Conservation (phyloP, 2,797 vertebrate genomes). For the Kryptopterus vitreolus region DNA sequence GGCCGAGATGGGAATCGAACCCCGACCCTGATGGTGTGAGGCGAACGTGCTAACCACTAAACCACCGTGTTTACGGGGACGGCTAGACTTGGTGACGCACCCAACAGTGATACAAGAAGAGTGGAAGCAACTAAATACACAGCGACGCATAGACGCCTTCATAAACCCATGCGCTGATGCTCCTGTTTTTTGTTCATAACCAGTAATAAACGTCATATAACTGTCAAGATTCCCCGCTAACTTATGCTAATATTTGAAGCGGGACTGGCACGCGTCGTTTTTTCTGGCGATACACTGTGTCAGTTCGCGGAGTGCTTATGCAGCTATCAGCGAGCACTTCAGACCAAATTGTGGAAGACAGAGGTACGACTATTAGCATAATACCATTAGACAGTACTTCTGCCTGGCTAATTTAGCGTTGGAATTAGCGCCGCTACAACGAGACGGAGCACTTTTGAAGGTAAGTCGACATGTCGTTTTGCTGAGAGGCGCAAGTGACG, state of each 20-base stretch:
- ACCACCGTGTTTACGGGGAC: too few species aligned
- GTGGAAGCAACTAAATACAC: conserved; percentile 13
- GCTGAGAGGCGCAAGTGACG: conserved; percentile 36
- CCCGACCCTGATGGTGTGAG: too few species aligned
- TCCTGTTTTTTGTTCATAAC: conserved; percentile 26
- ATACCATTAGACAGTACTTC: conserved; percentile 55
- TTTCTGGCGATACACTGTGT: conserved; percentile 32
- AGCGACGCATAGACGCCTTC: conserved; percentile 13
- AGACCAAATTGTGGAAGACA: conserved; percentile 51
- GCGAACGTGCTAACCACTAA: too few species aligned
- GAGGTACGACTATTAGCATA: conserved; percentile 59
- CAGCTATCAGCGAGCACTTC: conserved; percentile 51
- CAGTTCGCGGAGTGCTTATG: conserved; percentile 46
- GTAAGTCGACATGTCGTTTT: conserved; percentile 54
- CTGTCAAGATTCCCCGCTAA: conserved; percentile 42
- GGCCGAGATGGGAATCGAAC: too few species aligned
- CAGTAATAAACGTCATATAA: conserved; percentile 44
- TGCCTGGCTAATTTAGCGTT: conserved; percentile 57
- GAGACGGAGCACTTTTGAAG: conserved; percentile 41
- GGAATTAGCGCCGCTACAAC: conserved; percentile 47
- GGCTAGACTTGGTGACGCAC: too few species aligned
- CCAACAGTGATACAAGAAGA: neutral
- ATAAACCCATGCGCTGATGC: conserved; percentile 23
- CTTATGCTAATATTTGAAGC: conserved; percentile 43
- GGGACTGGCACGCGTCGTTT: conserved; percentile 32